Evolutionary conservation across 1,140 invertebrate species (phyloP).

Genomic region (Pogonomyrmex barbatus): DNA sequence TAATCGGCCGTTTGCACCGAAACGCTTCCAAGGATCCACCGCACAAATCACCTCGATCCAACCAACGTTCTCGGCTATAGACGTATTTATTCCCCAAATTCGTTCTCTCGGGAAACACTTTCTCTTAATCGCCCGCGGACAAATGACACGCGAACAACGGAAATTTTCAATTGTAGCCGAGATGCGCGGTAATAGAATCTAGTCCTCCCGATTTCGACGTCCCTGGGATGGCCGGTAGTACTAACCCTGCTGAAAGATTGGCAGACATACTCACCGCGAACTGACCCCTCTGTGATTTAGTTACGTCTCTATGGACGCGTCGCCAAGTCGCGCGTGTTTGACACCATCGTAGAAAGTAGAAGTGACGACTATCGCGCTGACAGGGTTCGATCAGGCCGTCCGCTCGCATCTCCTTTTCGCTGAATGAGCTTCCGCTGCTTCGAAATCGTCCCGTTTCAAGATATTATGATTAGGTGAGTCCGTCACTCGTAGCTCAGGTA

Average conservation of each 20-base stretch:
- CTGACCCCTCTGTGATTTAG: conserved; percentile 85
- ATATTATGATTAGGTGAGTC: conserved; percentile 86
- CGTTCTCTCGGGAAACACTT: not conserved
- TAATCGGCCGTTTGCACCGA: not conserved
- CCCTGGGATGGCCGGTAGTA: conserved; percentile 80
- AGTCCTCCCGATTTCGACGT: conserved; percentile 77
- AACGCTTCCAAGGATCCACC: not conserved
- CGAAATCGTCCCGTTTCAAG: conserved; percentile 71
- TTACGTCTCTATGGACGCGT: conserved; percentile 81
- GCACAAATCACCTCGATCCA: no score
- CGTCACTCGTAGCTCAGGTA: not conserved
- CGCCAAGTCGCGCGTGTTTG: conserved; percentile 73
- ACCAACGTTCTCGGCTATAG: not conserved
- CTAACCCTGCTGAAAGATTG: conserved; percentile 79
- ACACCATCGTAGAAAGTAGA: conserved; percentile 50
- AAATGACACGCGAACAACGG: not conserved
- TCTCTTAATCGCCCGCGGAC: not conserved
- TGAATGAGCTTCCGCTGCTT: conserved; percentile 77
- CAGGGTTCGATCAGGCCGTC: conserved; percentile 58
- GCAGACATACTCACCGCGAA: conserved; percentile 82
- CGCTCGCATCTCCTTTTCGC: conserved; percentile 62
- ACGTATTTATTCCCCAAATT: not conserved
- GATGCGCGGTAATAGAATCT: not conserved
- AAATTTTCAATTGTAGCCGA: not conserved
- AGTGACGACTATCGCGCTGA: conserved; percentile 20